Conservation (phyloP, 1,140 invertebrate genomes). For the Lerema accius region DNA sequence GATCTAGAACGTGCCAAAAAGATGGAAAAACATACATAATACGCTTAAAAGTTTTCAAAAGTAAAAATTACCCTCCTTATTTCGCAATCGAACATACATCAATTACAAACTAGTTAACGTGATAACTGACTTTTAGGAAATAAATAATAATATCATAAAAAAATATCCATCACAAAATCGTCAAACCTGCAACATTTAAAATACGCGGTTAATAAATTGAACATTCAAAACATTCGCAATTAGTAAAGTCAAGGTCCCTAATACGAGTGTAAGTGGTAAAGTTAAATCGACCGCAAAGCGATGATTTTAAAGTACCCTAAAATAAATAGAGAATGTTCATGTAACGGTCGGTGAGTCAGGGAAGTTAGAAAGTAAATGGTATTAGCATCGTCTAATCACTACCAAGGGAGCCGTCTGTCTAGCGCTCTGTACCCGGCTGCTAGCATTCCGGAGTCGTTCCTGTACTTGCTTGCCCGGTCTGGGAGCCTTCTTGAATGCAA, state of each 20-base stretch:
- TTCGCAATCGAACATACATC: too few species aligned
- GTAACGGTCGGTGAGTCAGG: slow-evolving; percentile 74
- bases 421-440: slow-evolving; percentile 52
- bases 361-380: slow-evolving; percentile 80
- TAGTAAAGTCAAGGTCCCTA: slow-evolving; percentile 23
- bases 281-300: slow-evolving; percentile 40
- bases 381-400: slow-evolving; percentile 80
- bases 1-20: too few species aligned
- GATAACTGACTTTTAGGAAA: too few species aligned
- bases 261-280: slow-evolving; percentile 28
- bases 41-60: too few species aligned
- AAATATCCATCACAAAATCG: too few species aligned
- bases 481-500: slow-evolving; percentile 76
- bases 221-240: slow-evolving; percentile 11
- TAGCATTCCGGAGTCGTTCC: slow-evolving; percentile 55
- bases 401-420: slow-evolving; percentile 73
- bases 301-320: slow-evolving; percentile 67
- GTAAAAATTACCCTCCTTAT: too few species aligned
- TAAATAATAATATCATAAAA: too few species aligned
- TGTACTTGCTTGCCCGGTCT: slow-evolving; percentile 62
- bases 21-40: too few species aligned
- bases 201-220: neutral
- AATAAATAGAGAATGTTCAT: slow-evolving; percentile 72
- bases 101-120: too few species aligned
- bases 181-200: neutral